Evolutionary conservation across 2,888 invertebrate genomes (phyloP).

Genomic region (Papilio demoleus): DNA sequence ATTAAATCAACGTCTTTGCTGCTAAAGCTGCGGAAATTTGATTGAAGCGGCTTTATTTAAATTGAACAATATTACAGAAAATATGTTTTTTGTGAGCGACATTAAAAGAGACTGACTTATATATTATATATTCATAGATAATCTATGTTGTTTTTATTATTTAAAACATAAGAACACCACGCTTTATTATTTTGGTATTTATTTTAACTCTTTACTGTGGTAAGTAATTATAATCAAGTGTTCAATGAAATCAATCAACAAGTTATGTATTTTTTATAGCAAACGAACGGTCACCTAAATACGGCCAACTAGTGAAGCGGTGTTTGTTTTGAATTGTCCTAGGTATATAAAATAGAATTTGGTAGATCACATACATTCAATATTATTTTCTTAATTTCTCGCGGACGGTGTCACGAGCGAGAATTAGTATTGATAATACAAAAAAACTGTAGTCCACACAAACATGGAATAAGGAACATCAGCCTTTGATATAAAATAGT

Average conservation of each 20-base stretch:
- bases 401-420: no score
- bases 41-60: slow-evolving; percentile 5
- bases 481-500: slow-evolving; percentile 32
- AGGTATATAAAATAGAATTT: no score
- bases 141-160: not conserved
- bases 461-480: not conserved
- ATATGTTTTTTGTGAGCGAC: not conserved
- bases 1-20: slow-evolving; percentile 7
- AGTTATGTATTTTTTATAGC: no score
- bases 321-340: no score
- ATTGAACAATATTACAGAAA: slow-evolving; percentile 20
- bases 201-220: not conserved
- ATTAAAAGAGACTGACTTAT: slow-evolving; percentile 2
- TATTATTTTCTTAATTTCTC: no score
- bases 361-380: no score
- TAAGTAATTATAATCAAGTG: no score
- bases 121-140: slow-evolving; percentile 4
- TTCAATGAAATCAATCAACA: no score
- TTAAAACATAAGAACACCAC: not conserved
- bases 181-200: not conserved
- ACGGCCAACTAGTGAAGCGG: no score
- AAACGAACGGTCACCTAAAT: no score
- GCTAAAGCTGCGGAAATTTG: slow-evolving; percentile 1
- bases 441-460: no score
- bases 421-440: no score